These are phyloP conservation scores for Caprella mutica DNA, from an alignment of 2,888 invertebrate genomes.

Conservation along the genomic window DNA sequence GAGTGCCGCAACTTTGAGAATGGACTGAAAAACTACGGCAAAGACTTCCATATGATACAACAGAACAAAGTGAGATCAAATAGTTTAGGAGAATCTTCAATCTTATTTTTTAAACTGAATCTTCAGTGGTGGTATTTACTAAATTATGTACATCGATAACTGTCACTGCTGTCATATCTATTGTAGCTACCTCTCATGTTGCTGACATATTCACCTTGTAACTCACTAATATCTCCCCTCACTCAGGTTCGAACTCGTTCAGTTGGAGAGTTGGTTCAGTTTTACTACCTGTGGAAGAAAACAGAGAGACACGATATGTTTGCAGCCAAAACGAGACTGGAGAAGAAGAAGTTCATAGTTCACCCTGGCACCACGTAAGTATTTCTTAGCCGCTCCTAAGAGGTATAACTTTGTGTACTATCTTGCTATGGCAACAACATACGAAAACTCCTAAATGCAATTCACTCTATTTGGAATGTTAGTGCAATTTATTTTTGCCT, in stretches of 20 bases:
- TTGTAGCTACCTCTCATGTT: too few relatives aligned
- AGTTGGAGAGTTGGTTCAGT: conserved; percentile 92
- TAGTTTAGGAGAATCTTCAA: neutral
- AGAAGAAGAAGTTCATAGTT: conserved; percentile 82
- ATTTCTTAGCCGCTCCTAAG: too few relatives aligned
- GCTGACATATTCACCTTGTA: too few relatives aligned
- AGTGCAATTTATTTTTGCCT: too few relatives aligned
- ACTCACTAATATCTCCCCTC: too few relatives aligned
- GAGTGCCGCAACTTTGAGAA: conserved; percentile 95
- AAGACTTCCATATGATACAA: conserved; percentile 89
- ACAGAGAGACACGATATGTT: conserved; percentile 87
- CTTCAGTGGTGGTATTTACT: too few relatives aligned
- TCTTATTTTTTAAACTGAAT: neutral
- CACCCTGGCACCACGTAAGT: conserved; percentile 77
- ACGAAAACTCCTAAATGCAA: too few relatives aligned
- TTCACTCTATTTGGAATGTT: too few relatives aligned
- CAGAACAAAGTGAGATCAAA: conserved; percentile 61
- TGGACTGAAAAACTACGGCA: conserved; percentile 82
- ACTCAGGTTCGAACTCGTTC: conserved; percentile 74
- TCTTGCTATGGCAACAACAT: too few relatives aligned
- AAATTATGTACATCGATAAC: too few relatives aligned
- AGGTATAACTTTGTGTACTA: too few relatives aligned
- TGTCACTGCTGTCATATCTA: too few relatives aligned
- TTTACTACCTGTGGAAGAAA: conserved; percentile 89
- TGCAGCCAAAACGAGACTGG: conserved; percentile 73